Evolutionary conservation across 1,140 invertebrate species (phyloP), one percentile per base, ranked within the genome.

Genomic region (Helicoverpa zea): DNA sequence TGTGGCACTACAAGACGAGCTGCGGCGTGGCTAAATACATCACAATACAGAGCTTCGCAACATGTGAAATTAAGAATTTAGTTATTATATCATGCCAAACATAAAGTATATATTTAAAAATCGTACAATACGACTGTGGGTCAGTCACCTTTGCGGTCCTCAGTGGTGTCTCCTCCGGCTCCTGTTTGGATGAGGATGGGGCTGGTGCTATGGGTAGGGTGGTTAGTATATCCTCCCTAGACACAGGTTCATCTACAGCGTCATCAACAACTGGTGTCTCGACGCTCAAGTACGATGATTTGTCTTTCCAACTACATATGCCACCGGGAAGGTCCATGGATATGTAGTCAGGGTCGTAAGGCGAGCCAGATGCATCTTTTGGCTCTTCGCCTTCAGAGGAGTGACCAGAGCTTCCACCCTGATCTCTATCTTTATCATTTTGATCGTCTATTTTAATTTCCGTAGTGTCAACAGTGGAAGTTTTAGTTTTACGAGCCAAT

Each of bases 291-390:
- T 98, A 98, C 66, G 97, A 98, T 92, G 97, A 98, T 89, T 97
- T 96, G 91, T 98, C 98, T 89, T 96, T 96, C 97, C 98, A 98
- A 86, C 97, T 97, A 93, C 97, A 97, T 83, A 98, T 96, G 68
- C 97, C 97, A 79, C 97, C 97, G 5, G 97, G 97, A 64, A 98
- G 94, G 94, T 97, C 97, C 82, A 97, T 96, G 73, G 96, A 96
- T 84, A 97, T 95, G 84, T 97, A 96, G 89, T 97, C 96, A 1
- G 97, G 97, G 61, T 96, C 95, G 58, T 92, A 96, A 81, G 91
- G 90, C 29, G 93, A 94, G 51, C 90, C 89, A 51, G 82, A 87
- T 68, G 86, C 83, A 78, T 93, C 91, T 72, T 89, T 90, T 78
- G 89, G 85, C 80, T 94, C 88, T 84, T 95, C 84, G 83, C 92